Percentiles rank a stretch among this genome's conserved stretches.
phyloP scores from a whole-genome alignment of 2,888 invertebrate genomes.

The Eristalinus sepulchralis region DNA sequence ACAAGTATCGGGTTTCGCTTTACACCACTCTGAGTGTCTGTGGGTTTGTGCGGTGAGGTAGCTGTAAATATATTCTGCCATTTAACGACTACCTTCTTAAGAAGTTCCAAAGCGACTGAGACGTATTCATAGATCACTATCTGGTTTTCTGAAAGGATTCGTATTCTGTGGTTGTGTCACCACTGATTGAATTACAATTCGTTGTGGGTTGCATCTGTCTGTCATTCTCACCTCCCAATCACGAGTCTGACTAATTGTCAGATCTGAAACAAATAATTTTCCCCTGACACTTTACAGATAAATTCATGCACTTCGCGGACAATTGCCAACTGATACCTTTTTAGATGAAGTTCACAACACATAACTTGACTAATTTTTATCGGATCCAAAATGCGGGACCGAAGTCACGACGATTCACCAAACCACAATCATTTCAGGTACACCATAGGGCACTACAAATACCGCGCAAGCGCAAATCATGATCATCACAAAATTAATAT shows the following conservation, averaged over 20 bases:
- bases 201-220: not conserved
- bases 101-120: not conserved
- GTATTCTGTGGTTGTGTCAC: not conserved
- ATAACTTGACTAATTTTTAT: conserved; percentile 39
- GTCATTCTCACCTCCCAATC: not conserved
- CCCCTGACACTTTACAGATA: too few species aligned
- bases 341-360: conserved; percentile 59
- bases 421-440: too few species aligned
- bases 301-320: not conserved
- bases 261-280: too few species aligned
- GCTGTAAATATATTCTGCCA: not conserved
- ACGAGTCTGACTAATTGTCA: too few species aligned
- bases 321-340: conserved; percentile 34
- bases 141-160: not conserved
- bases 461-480: conserved; percentile 47
- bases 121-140: not conserved
- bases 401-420: conserved; percentile 19
- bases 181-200: not conserved
- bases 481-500: conserved; percentile 68
- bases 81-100: not conserved
- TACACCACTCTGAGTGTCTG: not conserved
- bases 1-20: not conserved
- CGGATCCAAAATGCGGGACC: conserved; percentile 47
- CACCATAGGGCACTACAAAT: conserved; percentile 7
- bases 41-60: not conserved